Evolutionary conservation across 2,888 invertebrate species (phyloP), one percentile per base, ranked within the genome.

Genomic region (Uropetala carovei): DNA sequence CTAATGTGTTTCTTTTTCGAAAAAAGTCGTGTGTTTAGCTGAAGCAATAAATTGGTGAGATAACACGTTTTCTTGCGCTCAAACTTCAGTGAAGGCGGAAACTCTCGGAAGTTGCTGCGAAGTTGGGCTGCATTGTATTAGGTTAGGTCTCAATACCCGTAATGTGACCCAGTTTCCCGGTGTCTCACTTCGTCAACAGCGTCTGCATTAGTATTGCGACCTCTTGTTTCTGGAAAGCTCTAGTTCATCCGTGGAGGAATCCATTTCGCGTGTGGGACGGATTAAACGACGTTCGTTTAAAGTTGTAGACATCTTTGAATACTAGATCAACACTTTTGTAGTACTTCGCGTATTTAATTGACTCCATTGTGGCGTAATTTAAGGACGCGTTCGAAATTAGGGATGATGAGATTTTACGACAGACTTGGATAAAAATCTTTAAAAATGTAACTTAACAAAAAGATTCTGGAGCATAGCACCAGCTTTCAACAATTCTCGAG

Each of bases 91-190:
- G 75, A 7, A 18, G 68, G 18, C 68, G 68, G 68, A 68, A 43
- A 43, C 22, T 18, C 22, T 68, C 68, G 68, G 68, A 68, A 75
- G 75, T 75, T 75, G 75, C 75, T 75, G 22, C 75, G 27, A 27
- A 27, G 27, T 22, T 43, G 43, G 22, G 22, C 75, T 14, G 22
- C 75, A 75, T 22, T 22, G 75, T 27, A 75, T 75, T 75, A 75
- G 75, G 22, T 75, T 75, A 27, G 75, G 75, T 75, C 75, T 27
- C 27, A 27, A 22, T 75, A 27, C 75, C 75, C 27, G 22, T 75
- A 75, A 27, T 27, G 75, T 75, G 75, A 75, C 75, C 75, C 75
- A 75, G 75, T 75, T 75, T 75, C 75, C 10, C 5, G n/a, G n/a
- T 43, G 43, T 43, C 43, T 43, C 43, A 43, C 43, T 43, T 43